Conservation (phyloP, 2,113 vertebrate species). For the Verasper variegatus region DNA sequence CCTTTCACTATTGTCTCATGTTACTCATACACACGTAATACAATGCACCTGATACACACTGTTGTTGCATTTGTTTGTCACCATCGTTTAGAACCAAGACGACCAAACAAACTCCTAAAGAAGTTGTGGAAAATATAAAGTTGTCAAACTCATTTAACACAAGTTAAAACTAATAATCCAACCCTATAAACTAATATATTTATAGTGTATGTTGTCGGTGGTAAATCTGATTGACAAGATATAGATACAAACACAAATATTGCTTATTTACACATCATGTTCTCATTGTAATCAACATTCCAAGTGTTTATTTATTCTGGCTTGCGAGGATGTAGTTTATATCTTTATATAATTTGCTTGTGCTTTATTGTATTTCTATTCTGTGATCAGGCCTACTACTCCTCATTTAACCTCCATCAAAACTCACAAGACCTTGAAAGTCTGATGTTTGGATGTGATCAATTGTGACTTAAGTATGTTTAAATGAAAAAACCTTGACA, state of each 20-base stretch:
- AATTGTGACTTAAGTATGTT: not conserved
- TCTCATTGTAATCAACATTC: not conserved
- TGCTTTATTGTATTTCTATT: not conserved
- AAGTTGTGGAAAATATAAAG: not conserved
- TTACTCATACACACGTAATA: constrained; percentile 23
- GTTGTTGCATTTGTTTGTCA: not conserved
- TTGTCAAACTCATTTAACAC: not conserved
- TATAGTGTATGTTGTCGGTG: not conserved
- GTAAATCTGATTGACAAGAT: not conserved
- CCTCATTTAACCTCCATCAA: not conserved
- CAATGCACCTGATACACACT: constrained; percentile 1
- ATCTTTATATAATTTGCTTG: not conserved
- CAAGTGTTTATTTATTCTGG: not conserved
- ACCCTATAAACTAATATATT: not conserved
- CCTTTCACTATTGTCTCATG: constrained; percentile 47
- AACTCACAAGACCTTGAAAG: not conserved
- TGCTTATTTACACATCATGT: constrained; percentile 6
- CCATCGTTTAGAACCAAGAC: not conserved
- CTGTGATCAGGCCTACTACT: not conserved
- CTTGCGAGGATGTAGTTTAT: not conserved
- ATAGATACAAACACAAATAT: not conserved
- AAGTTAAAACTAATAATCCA: not conserved
- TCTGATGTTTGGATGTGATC: not conserved
- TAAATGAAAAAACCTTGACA: not conserved
- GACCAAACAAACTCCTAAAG: not conserved